Percentiles rank a stretch among this genome's conserved stretches.
Conservation (phyloP, 2,888 invertebrate species). For the Neoaliturus tenellus region DNA sequence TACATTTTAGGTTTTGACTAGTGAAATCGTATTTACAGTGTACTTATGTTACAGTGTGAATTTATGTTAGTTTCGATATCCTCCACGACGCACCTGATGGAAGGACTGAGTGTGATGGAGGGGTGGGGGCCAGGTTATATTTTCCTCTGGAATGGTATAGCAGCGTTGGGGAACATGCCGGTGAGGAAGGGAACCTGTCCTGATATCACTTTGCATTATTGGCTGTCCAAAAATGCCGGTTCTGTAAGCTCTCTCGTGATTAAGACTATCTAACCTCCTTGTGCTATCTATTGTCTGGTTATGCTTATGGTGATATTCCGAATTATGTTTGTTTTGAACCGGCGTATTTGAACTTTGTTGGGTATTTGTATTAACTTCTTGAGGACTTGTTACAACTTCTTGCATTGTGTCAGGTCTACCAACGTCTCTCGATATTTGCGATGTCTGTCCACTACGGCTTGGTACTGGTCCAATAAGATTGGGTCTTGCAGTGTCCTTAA, state of each 20-base stretch:
- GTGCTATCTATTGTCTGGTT: not conserved
- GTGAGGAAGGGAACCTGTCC: not conserved
- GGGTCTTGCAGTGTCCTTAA: not conserved
- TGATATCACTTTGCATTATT: not conserved
- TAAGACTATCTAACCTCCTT: too few relatives aligned
- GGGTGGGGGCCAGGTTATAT: not conserved
- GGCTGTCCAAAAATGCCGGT: not conserved
- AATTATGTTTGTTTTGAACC: not conserved
- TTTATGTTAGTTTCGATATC: not conserved
- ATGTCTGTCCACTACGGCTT: not conserved
- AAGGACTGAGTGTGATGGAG: not conserved
- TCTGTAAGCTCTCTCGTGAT: not conserved
- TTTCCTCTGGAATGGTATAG: slow-evolving; percentile 8
- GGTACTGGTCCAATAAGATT: not conserved
- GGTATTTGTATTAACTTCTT: too few relatives aligned
- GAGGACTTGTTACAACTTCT: too few relatives aligned
- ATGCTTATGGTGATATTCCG: not conserved
- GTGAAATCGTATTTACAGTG: too few relatives aligned
- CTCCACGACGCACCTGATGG: not conserved
- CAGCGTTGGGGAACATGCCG: not conserved
- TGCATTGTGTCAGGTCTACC: too few relatives aligned
- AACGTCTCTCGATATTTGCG: not conserved
- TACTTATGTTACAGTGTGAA: too few relatives aligned
- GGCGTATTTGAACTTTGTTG: not conserved
- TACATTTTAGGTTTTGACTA: too few relatives aligned